These are phyloP conservation scores for Imbricaverruca yamaguchii DNA, from an alignment of 2,888 invertebrate genomes.

Conservation along the genomic window DNA sequence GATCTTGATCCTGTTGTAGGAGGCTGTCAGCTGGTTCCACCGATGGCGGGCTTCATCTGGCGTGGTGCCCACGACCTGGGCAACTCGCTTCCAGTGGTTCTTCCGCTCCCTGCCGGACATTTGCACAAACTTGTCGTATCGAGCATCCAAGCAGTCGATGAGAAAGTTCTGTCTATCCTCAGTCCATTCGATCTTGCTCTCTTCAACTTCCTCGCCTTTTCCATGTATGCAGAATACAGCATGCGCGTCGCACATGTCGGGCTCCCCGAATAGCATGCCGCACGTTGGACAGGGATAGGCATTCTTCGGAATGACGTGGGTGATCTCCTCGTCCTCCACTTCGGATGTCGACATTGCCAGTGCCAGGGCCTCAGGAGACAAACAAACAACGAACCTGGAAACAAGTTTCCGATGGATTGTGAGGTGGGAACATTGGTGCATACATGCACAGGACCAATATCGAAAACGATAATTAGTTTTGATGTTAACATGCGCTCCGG, in stretches of 20 bases:
- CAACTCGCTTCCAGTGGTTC: background rate
- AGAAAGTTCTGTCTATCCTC: background rate
- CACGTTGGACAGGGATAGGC: slow-evolving; percentile 5
- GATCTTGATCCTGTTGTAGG: background rate
- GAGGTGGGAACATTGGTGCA: too few relatives aligned
- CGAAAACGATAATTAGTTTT: too few relatives aligned
- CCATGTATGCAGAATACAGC: background rate
- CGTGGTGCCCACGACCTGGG: background rate
- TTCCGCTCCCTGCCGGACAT: background rate
- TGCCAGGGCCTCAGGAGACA: too few relatives aligned
- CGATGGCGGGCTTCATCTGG: background rate
- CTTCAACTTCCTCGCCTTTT: background rate
- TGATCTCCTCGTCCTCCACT: background rate
- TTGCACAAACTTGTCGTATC: background rate
- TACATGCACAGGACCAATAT: too few relatives aligned
- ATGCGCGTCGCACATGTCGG: background rate
- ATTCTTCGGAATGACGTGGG: background rate
- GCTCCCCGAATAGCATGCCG: slow-evolving; percentile 11
- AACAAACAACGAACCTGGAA: too few relatives aligned
- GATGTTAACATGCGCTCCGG: too few relatives aligned
- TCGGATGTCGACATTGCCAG: background rate
- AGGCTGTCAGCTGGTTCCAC: background rate
- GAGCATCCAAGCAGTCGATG: background rate
- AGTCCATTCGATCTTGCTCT: background rate
- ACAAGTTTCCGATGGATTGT: too few relatives aligned